phyloP scores from a whole-genome alignment of 2,113 vertebrate genomes.

The Aptenodytes patagonicus region DNA sequence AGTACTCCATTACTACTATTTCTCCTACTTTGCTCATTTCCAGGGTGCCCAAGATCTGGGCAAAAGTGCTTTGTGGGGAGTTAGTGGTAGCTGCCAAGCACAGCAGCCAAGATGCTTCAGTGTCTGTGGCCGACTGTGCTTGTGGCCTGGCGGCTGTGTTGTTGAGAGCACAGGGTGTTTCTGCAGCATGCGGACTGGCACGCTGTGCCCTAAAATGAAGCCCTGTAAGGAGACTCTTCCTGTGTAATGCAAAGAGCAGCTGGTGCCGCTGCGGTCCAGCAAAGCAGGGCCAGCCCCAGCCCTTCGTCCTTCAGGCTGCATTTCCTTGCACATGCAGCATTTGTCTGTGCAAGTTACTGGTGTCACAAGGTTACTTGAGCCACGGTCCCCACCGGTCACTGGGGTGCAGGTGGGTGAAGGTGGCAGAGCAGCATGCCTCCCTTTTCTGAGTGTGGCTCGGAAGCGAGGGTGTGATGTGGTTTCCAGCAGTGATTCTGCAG shows the following conservation, averaged over 20 bases:
- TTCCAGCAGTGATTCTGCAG: neutral
- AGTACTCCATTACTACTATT: neutral
- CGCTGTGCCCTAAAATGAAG: neutral
- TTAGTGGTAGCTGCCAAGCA: neutral
- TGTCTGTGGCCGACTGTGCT: neutral
- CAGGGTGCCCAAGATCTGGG: neutral
- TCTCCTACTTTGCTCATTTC: neutral
- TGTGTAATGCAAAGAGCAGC: neutral
- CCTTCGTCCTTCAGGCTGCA: fast-evolving
- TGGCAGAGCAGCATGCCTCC: neutral
- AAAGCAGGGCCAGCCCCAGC: fast-evolving
- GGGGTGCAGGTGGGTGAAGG: neutral
- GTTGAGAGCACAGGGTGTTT: neutral
- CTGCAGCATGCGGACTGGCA: neutral
- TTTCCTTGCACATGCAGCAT: fast-evolving
- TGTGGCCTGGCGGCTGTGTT: fast-evolving
- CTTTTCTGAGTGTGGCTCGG: fast-evolving
- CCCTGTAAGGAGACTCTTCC: neutral
- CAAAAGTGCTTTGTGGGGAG: neutral
- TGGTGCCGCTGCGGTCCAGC: fast-evolving
- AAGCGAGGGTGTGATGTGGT: fast-evolving
- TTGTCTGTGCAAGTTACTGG: neutral
- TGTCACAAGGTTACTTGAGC: neutral
- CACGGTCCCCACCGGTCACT: fast-evolving
- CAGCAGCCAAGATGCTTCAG: fast-evolving